These are phyloP conservation scores for Drosophila ohnishii DNA, from an alignment of 1,140 invertebrate genomes.

Conservation along the genomic window DNA sequence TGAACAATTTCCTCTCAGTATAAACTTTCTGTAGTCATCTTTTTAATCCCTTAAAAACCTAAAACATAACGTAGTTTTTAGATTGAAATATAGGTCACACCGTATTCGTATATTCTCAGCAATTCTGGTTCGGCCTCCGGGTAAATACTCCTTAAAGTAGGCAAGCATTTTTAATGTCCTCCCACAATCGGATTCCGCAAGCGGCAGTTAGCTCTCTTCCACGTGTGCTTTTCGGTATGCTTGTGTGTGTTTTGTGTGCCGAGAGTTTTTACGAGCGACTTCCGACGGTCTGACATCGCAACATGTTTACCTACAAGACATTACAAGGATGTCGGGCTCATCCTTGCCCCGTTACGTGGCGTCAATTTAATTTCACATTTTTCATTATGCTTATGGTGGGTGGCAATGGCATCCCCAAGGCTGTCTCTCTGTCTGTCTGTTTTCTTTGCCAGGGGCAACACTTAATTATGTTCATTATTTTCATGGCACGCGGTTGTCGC, in stretches of 20 bases:
- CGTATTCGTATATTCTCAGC: conserved; percentile 18
- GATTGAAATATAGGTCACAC: conserved; percentile 7
- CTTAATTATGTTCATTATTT: conserved; percentile 82
- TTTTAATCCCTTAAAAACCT: not conserved
- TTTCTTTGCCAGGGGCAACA: conserved; percentile 75
- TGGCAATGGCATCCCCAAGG: conserved; percentile 1
- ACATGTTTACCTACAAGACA: conserved; percentile 80
- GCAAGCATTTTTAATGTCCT: conserved; percentile 62
- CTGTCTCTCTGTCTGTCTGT: conserved; percentile 27
- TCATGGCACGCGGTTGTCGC: conserved; percentile 72
- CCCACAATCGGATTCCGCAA: conserved; percentile 49
- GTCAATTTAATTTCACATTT: conserved; percentile 80
- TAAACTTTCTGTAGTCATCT: no score
- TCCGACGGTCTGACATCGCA: conserved; percentile 69
- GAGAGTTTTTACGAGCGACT: conserved; percentile 76
- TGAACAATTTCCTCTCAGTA: not conserved
- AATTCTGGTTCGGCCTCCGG: not conserved
- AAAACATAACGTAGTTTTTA: not conserved
- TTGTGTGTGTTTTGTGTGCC: conserved; percentile 37
- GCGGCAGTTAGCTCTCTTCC: conserved; percentile 12
- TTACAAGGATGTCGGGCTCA: conserved; percentile 67
- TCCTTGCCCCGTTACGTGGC: conserved; percentile 51
- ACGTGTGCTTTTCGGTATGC: not conserved
- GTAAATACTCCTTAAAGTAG: conserved; percentile 50
- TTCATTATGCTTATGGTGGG: conserved; percentile 72